Conservation (phyloP, 2,797 vertebrate genomes). For the Sebastolobus altivelis region DNA sequence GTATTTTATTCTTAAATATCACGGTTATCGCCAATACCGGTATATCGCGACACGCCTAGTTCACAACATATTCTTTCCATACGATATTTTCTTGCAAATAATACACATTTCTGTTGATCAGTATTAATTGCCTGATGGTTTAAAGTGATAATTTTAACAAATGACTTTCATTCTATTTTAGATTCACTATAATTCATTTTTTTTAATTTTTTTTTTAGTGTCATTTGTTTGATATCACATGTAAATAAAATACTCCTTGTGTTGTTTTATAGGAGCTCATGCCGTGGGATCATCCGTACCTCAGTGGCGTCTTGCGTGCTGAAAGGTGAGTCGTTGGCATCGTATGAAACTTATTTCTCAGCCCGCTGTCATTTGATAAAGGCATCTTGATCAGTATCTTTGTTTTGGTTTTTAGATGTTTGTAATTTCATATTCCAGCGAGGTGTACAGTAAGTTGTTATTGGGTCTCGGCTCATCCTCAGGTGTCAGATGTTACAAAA, state of each 20-base stretch:
- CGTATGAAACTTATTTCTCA: conserved; percentile 16
- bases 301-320: conserved; percentile 93
- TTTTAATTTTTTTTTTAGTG: background rate
- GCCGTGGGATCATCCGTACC: conserved; percentile 98
- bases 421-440: conserved; percentile 45
- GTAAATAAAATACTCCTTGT: background rate
- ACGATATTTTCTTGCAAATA: background rate
- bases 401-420: conserved; percentile 15
- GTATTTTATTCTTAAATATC: too few species aligned
- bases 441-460: background rate
- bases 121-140: background rate
- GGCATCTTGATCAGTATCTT: conserved; percentile 38
- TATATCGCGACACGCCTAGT: background rate
- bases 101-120: background rate
- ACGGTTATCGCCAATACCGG: too few species aligned
- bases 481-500: conserved; percentile 51
- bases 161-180: background rate
- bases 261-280: conserved; percentile 88
- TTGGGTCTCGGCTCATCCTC: conserved; percentile 33
- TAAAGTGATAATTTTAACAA: background rate
- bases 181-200: background rate
- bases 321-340: conserved; percentile 88
- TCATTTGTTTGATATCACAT: background rate
- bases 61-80: background rate
- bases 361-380: conserved; percentile 40